Percentiles rank a stretch among this genome's conserved stretches.
Evolutionary conservation across 2,113 vertebrate species (phyloP).

Genomic region (Pteruthius melanotis): DNA sequence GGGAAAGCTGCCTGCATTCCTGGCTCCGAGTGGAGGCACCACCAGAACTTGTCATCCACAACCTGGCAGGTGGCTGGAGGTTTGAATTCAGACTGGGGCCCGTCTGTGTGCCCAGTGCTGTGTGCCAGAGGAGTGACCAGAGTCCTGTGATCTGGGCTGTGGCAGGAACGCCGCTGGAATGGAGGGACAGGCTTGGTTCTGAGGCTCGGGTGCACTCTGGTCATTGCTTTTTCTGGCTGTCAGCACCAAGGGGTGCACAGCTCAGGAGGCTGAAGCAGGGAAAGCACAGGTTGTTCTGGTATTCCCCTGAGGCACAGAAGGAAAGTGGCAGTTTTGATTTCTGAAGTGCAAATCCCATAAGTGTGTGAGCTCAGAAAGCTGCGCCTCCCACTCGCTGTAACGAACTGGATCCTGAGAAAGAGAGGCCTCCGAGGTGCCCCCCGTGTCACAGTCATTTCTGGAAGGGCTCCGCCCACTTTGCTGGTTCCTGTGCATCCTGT

Average conservation of each 20-base stretch:
- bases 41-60: not conserved
- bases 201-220: not conserved
- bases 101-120: not conserved
- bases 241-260: not conserved
- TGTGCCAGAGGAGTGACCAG: not conserved
- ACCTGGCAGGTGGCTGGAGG: not conserved
- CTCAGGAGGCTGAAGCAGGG: not conserved
- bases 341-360: not conserved
- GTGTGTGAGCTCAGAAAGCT: not conserved
- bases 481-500: conserved; percentile 42
- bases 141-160: not conserved
- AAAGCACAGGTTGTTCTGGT: conserved; percentile 3
- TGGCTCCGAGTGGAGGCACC: not conserved
- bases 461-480: not conserved
- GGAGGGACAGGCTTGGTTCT: not conserved
- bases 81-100: not conserved
- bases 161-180: not conserved
- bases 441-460: conserved; percentile 38
- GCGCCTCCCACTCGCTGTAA: conserved; percentile 9
- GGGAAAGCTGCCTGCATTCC: not conserved
- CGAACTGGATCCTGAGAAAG: conserved; percentile 29
- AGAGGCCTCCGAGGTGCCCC: not conserved
- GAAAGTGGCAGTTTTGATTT: not conserved
- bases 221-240: not conserved
- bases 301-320: conserved; percentile 37